Conservation (phyloP, 2,888 invertebrate genomes). For the Drosophila diplacantha region DNA sequence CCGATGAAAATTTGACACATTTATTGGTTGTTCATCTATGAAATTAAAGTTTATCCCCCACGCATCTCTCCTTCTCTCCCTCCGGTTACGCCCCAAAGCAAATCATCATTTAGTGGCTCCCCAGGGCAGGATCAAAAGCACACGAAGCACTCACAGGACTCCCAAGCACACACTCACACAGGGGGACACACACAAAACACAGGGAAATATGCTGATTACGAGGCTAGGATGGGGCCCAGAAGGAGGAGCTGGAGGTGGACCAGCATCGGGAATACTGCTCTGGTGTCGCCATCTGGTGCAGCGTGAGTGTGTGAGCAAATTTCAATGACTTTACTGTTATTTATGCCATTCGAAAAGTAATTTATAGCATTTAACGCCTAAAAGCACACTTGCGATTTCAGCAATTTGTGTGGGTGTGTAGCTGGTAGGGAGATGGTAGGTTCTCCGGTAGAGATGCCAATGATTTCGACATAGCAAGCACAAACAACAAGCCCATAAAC, state of each 20-base stretch:
- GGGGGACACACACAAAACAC: background rate
- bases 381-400: conserved; percentile 62
- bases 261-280: conserved; percentile 15
- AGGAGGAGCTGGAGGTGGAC: background rate
- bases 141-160: conserved; percentile 14
- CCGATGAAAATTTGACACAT: conserved; percentile 4
- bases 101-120: conserved; percentile 47
- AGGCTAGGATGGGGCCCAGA: conserved; percentile 6
- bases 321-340: conserved; percentile 43
- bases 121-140: conserved; percentile 38
- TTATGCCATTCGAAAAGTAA: conserved; percentile 54
- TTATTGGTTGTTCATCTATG: conserved; percentile 30
- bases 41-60: conserved; percentile 38
- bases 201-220: conserved; percentile 44
- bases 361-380: conserved; percentile 61
- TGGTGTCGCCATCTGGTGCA: conserved; percentile 33
- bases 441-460: conserved; percentile 8
- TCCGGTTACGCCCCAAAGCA: conserved; percentile 32
- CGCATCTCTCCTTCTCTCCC: background rate
- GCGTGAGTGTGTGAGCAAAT: conserved; percentile 14
- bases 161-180: background rate
- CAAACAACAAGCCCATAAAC: conserved; percentile 53
- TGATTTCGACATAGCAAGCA: conserved; percentile 11
- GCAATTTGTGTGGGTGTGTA: conserved; percentile 47
- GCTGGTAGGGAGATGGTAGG: background rate